Evolutionary conservation across 2,797 vertebrate species (phyloP).

Genomic region (Furcifer pardalis): DNA sequence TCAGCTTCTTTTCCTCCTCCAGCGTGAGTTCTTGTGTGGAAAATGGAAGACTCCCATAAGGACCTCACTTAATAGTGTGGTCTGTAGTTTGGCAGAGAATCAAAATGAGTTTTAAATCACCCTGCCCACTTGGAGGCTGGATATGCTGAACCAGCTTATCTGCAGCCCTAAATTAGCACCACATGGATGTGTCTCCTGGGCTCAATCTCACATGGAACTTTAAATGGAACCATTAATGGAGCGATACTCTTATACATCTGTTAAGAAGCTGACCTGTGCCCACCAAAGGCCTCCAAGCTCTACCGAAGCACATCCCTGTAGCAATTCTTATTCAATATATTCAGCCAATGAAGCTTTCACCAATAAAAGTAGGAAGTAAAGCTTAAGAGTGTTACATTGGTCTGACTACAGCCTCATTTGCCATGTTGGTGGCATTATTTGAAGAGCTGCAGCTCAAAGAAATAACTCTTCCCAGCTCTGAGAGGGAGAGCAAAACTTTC

Average conservation of each 20-base stretch:
- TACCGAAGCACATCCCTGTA: not conserved
- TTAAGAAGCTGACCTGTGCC: slow-evolving; percentile 13
- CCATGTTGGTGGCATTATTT: too few species aligned
- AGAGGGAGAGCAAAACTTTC: slow-evolving; percentile 3
- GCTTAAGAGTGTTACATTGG: too few species aligned
- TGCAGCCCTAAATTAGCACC: slow-evolving; percentile 13
- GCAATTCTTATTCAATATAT: slow-evolving; percentile 15
- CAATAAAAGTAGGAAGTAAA: not conserved
- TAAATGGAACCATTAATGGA: slow-evolving; percentile 20
- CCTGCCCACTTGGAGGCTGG: not conserved
- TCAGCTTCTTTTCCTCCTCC: not conserved
- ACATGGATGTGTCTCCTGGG: not conserved
- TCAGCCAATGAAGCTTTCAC: slow-evolving; percentile 24
- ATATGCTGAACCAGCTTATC: not conserved
- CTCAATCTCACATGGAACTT: slow-evolving; percentile 12
- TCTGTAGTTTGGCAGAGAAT: not conserved
- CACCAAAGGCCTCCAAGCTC: slow-evolving; percentile 16
- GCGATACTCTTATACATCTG: slow-evolving; percentile 8
- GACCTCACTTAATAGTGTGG: not conserved
- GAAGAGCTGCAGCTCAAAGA: too few species aligned
- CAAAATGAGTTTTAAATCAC: not conserved
- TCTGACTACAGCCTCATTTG: too few species aligned
- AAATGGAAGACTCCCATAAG: not conserved
- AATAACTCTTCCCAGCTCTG: too few species aligned
- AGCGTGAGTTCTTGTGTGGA: not conserved